phyloP scores from a whole-genome alignment of 2,888 invertebrate genomes.

The Mesochorus sp. region DNA sequence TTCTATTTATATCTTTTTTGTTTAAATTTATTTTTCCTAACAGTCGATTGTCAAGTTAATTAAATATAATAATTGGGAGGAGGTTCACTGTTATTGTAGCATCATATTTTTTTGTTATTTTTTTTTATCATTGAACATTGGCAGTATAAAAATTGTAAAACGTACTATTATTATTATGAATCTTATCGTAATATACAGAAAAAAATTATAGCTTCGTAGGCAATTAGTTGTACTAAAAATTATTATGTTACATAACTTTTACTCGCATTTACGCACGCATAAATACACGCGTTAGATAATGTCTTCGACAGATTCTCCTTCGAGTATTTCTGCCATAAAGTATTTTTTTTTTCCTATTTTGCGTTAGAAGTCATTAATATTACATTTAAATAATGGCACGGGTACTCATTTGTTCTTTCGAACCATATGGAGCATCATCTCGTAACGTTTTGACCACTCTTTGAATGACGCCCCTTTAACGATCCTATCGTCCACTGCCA shows the following conservation, averaged over 20 bases:
- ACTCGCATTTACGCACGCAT: neutral
- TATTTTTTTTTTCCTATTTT: conserved; percentile 12
- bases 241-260: conserved; percentile 18
- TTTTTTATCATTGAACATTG: conserved; percentile 15
- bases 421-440: conserved; percentile 73
- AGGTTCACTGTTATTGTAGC: too few relatives aligned
- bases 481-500: conserved; percentile 67
- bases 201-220: conserved; percentile 16
- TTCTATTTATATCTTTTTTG: too few relatives aligned
- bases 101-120: neutral
- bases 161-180: conserved; percentile 8
- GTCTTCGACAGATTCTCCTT: conserved; percentile 5
- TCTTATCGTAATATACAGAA: conserved; percentile 39
- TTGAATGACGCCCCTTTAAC: conserved; percentile 73
- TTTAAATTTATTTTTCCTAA: too few relatives aligned
- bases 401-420: conserved; percentile 62
- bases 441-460: conserved; percentile 76
- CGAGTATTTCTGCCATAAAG: conserved; percentile 10
- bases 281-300: conserved; percentile 8
- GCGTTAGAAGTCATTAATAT: neutral
- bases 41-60: too few relatives aligned
- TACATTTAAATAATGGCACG: neutral
- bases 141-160: conserved; percentile 34
- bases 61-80: too few relatives aligned
- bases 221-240: conserved; percentile 7